These are phyloP conservation scores for Chirona hameri DNA, from an alignment of 2,888 invertebrate genomes.

Conservation along the genomic window DNA sequence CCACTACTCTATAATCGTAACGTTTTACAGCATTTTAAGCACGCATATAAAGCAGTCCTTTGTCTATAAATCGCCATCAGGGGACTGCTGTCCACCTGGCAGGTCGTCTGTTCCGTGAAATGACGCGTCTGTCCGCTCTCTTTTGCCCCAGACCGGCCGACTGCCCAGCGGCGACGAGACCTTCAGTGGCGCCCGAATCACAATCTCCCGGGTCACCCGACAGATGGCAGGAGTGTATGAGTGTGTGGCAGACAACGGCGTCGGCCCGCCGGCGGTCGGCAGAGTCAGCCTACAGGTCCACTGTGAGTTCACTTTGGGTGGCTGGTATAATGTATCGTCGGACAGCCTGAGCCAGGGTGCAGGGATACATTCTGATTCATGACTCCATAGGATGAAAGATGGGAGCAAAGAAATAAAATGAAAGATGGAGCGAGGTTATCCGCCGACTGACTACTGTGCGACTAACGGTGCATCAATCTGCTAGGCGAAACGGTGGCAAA, in stretches of 20 bases:
- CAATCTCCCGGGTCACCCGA: not conserved
- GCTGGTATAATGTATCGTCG: too few species aligned
- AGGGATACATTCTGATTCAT: too few species aligned
- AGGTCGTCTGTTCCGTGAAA: not conserved
- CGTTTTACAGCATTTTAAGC: not conserved
- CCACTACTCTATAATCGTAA: not conserved
- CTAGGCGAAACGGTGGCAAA: too few species aligned
- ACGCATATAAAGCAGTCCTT: not conserved
- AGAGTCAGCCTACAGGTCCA: constrained; percentile 36
- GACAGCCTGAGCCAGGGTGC: too few species aligned
- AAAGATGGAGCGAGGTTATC: too few species aligned
- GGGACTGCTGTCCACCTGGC: too few species aligned
- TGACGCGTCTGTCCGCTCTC: not conserved
- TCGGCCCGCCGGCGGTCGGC: constrained; percentile 45
- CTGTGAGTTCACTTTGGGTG: constrained; percentile 33
- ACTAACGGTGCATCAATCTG: too few species aligned
- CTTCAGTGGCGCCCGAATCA: not conserved
- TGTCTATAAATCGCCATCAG: not conserved
- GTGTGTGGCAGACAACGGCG: constrained; percentile 48
- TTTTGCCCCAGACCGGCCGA: not conserved
- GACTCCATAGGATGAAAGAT: too few species aligned
- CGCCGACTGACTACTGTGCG: too few species aligned
- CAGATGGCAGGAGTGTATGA: constrained; percentile 39
- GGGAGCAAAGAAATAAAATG: too few species aligned
- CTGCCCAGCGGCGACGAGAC: not conserved